A percentile compares a stretch with the other conserved stretches of the same genome.
Conservation (phyloP, 92 coral and sea anemone species). For the Siderastrea siderea region DNA sequence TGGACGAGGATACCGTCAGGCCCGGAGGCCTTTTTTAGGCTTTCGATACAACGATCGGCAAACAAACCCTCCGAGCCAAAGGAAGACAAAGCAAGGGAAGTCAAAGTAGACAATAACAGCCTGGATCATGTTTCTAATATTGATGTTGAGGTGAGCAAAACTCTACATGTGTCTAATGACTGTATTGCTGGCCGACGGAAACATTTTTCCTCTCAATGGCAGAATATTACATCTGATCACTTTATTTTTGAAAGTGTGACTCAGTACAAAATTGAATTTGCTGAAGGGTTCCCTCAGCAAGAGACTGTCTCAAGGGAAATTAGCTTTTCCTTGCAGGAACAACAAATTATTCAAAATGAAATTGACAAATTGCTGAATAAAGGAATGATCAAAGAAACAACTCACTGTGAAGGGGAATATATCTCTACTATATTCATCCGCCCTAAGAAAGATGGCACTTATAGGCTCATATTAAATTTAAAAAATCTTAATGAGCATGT, state of each 20-base stretch:
- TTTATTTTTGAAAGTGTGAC: slow-evolving; percentile 56
- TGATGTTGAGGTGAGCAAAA: slow-evolving; percentile 12
- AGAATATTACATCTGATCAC: slow-evolving; percentile 48
- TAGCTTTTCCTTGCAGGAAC: slow-evolving; percentile 3
- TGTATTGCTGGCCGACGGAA: slow-evolving; percentile 64
- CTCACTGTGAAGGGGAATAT: slow-evolving; percentile 20
- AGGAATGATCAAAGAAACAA: slow-evolving; percentile 36
- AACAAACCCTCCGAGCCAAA: too few species aligned
- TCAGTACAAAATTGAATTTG: slow-evolving; percentile 56
- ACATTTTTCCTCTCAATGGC: slow-evolving; percentile 62
- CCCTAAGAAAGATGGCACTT: slow-evolving; percentile 22
- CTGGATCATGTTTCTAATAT: too few species aligned
- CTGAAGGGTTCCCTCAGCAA: slow-evolving; percentile 14
- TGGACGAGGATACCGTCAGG: background rate
- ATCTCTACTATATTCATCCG: slow-evolving; percentile 26
- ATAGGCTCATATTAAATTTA: slow-evolving; percentile 37
- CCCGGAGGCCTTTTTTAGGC: too few species aligned
- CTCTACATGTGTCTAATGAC: slow-evolving; percentile 25
- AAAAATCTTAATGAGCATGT: slow-evolving; percentile 28
- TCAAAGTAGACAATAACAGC: too few species aligned
- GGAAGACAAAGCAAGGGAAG: too few species aligned
- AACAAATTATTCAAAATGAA: slow-evolving; percentile 23
- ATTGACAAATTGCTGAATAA: slow-evolving; percentile 24
- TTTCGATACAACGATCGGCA: too few species aligned
- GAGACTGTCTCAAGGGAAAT: slow-evolving; percentile 38